Percentiles rank a stretch among this genome's conserved stretches.
Evolutionary conservation across 2,888 invertebrate genomes (phyloP).

Genomic region (Pyrocoelia pectoralis): DNA sequence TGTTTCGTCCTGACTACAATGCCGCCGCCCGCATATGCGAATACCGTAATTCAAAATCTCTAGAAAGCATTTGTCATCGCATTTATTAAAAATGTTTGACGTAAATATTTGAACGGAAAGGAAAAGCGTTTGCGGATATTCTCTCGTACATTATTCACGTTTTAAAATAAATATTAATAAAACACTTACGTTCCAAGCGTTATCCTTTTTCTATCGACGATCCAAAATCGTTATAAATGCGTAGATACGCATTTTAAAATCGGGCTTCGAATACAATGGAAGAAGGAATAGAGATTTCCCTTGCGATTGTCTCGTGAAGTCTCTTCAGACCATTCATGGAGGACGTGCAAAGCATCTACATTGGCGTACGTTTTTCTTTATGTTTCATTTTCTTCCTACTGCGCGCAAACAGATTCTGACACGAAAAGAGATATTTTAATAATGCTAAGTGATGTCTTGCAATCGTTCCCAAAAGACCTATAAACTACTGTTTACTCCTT

Average conservation of each 20-base stretch:
- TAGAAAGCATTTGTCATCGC: constrained; percentile 3
- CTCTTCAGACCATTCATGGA: constrained; percentile 37
- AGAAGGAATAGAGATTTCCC: constrained; percentile 44
- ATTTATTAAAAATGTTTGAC: constrained; percentile 6
- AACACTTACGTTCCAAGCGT: constrained; percentile 54
- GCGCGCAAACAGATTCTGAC: constrained; percentile 36
- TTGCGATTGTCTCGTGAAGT: constrained; percentile 39
- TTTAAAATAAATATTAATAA: constrained; percentile 53
- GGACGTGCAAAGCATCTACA: constrained; percentile 39
- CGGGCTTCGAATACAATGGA: constrained; percentile 40
- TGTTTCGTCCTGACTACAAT: constrained; percentile 4
- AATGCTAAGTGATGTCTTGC: constrained; percentile 36
- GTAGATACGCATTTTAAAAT: constrained; percentile 33
- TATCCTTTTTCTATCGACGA: constrained; percentile 51
- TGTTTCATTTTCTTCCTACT: constrained; percentile 21
- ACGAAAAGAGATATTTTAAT: constrained; percentile 42
- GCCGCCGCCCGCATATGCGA: constrained; percentile 10
- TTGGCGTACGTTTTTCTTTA: constrained; percentile 32
- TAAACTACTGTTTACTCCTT: constrained; percentile 35
- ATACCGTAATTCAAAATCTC: constrained; percentile 8
- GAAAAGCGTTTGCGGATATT: background rate
- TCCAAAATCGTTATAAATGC: constrained; percentile 29
- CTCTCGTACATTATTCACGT: background rate
- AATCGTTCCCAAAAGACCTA: constrained; percentile 24
- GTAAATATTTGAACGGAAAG: background rate